Evolutionary conservation across 1,140 invertebrate genomes (phyloP), one percentile per base, ranked within the genome.

Genomic region (Gerris buenoi): DNA sequence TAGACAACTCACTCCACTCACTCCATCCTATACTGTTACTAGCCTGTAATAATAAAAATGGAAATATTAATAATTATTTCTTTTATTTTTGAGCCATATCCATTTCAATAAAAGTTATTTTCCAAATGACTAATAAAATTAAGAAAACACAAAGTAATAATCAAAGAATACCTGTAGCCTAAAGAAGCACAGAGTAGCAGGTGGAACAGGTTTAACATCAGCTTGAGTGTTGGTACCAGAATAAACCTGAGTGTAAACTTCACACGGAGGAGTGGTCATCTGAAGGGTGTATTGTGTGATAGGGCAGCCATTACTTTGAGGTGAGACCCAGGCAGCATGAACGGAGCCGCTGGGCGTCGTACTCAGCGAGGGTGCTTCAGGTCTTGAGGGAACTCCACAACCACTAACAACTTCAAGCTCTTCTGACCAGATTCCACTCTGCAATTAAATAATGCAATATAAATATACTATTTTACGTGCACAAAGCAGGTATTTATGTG

Each of bases 271-370:
- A 69, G 77, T 80, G 73, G 78, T 78, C 83, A 88, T 85, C 76
- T 93, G 88, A 67, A 94, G 78, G 27, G 82, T 79, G 74, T 92
- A 94, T 68, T 91, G 88, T 27, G 82, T 81, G 25, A 95, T 83
- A 10, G 85, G 80, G 13, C 90, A 85, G 23, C 91, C 91, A 78
- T 93, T 93, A 73, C 81, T 82, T 27, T 80, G 74, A 0, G 91
- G 90, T 67, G 88, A 83, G 62, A 81, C 81, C 91, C 91, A 95
- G 59, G 68, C 66, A 33, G 67, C 83, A 79, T 92, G 78, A n/a
- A 81, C 77, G 13, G 85, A 81, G 67, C 85, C 84, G 29, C 85
- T 86, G 68, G 79, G 81, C 1, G 80, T 77, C 15, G 58, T 25
- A 1, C 25, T 26, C 15, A 81, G 74, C 77, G 65, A 76, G 69